These are phyloP conservation scores for Spondyliosoma cantharus DNA, from an alignment of 2,797 vertebrate genomes.

Conservation along the genomic window DNA sequence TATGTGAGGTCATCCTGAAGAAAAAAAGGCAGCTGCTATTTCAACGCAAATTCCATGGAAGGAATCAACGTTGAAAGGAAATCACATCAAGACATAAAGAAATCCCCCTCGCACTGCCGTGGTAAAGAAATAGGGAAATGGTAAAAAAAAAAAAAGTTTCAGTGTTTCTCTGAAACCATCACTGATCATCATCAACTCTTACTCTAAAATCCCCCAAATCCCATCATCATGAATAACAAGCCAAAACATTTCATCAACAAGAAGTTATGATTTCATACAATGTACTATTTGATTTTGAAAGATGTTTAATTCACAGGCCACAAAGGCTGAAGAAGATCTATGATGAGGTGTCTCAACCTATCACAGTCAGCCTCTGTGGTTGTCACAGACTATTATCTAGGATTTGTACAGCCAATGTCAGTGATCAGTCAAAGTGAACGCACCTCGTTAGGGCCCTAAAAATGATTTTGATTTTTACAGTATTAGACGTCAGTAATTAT, in stretches of 20 bases:
- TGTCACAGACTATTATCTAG: background rate
- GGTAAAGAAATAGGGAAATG: background rate
- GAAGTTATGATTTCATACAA: background rate
- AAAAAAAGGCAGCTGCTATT: background rate
- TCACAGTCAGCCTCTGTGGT: background rate
- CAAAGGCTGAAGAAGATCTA: background rate
- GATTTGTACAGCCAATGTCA: too few relatives aligned
- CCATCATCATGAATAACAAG: background rate
- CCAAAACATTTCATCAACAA: background rate
- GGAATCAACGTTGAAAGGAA: background rate
- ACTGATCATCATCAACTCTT: background rate
- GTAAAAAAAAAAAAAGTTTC: background rate
- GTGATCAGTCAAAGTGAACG: background rate
- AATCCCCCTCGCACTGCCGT: background rate
- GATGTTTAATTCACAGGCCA: background rate
- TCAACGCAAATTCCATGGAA: background rate
- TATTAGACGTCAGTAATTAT: background rate
- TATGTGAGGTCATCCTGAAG: background rate
- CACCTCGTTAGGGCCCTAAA: background rate
- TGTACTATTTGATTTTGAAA: background rate
- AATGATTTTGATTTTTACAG: background rate
- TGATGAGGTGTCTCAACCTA: background rate
- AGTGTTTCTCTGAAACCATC: too few relatives aligned
- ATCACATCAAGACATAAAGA: background rate
- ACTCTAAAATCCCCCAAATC: background rate